Evolutionary conservation across 1,140 invertebrate genomes (phyloP).

Genomic region (Cepaea nemoralis): DNA sequence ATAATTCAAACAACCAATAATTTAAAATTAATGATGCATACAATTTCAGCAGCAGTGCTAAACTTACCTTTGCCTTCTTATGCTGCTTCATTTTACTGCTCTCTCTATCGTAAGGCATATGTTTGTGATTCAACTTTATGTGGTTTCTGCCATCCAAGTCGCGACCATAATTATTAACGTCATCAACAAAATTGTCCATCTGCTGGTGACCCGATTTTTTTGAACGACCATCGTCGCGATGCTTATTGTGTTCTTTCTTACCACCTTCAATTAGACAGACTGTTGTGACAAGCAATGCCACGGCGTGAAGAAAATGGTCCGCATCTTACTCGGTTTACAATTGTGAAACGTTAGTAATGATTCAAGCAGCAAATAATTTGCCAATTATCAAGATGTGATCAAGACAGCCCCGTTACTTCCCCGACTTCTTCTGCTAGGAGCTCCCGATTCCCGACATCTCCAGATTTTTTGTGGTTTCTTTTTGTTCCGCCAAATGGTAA

Average conservation of each 20-base stretch:
- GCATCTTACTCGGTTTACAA: background rate
- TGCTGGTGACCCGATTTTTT: background rate
- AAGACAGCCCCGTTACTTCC: no score
- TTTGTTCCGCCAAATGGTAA: no score
- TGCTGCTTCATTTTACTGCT: background rate
- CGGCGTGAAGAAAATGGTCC: background rate
- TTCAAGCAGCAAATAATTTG: no score
- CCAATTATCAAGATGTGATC: no score
- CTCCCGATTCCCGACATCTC: no score
- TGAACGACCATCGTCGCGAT: background rate
- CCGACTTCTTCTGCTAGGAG: no score
- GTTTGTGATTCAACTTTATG: background rate
- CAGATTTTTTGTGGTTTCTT: no score
- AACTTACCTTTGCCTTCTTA: background rate
- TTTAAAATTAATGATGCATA: no score
- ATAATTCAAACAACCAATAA: no score
- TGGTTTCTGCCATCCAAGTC: background rate
- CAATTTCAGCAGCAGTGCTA: background rate
- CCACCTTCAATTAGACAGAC: background rate
- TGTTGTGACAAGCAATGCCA: background rate
- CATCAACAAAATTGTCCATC: background rate
- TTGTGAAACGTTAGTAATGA: no score
- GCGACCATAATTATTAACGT: background rate
- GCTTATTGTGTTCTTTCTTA: background rate
- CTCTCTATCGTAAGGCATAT: background rate